Conservation (phyloP, 1,140 invertebrate genomes). For the Alviniconcha marisindica region DNA sequence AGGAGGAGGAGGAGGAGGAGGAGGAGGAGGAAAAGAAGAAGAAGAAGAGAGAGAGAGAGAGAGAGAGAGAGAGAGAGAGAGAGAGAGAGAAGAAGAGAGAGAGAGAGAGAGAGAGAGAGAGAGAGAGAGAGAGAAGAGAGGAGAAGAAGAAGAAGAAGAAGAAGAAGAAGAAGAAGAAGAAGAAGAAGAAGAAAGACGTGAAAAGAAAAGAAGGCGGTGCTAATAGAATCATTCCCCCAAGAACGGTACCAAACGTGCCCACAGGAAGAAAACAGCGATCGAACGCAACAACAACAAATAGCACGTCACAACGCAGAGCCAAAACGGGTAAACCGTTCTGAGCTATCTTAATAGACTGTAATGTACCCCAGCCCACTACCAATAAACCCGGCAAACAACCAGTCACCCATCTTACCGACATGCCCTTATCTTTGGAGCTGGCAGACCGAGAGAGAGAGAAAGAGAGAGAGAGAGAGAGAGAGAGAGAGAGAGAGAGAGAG, state of each 20-base stretch:
- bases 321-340: not conserved
- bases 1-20: not conserved
- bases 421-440: too few species aligned
- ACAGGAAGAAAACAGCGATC: not conserved
- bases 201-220: not conserved
- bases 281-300: not conserved
- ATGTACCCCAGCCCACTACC: not conserved
- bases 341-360: not conserved
- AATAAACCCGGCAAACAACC: not conserved
- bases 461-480: too few species aligned
- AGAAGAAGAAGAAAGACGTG: not conserved
- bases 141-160: not conserved
- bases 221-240: not conserved
- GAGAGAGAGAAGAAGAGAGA: slow-evolving; percentile 32
- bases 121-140: not conserved
- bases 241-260: too few species aligned
- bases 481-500: too few species aligned
- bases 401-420: too few species aligned
- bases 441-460: too few species aligned
- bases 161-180: not conserved
- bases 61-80: slow-evolving; percentile 28
- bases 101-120: slow-evolving; percentile 15
- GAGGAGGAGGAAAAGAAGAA: not conserved
- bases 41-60: not conserved
- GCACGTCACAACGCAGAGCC: too few species aligned